A percentile compares a stretch with the other conserved stretches of the same genome.
Evolutionary conservation across 2,888 invertebrate genomes (phyloP).

Genomic region (Lingula anatina): DNA sequence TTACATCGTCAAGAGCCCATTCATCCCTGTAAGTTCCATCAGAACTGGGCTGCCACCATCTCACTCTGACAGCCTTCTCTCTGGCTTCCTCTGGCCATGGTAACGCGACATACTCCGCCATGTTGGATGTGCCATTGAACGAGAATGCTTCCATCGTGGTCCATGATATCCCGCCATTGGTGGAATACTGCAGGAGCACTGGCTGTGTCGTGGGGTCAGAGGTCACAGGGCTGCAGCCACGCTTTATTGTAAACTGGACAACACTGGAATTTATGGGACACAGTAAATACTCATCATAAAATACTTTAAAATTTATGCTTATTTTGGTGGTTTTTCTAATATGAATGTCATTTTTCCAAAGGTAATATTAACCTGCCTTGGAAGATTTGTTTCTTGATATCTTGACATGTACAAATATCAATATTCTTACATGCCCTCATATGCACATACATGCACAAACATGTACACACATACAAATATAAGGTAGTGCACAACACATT

Average conservation of each 20-base stretch:
- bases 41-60: constrained; percentile 49
- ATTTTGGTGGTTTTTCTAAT: no score
- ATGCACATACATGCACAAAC: no score
- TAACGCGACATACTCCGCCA: constrained; percentile 38
- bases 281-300: no score
- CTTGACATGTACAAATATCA: no score
- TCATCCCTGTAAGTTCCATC: constrained; percentile 39
- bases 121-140: constrained; percentile 29
- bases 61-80: constrained; percentile 37
- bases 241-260: constrained; percentile 49
- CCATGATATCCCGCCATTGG: constrained; percentile 51
- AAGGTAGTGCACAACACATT: no score
- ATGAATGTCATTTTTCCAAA: no score
- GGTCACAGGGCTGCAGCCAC: constrained; percentile 33
- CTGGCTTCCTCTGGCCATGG: constrained; percentile 39
- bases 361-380: no score
- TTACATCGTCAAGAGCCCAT: constrained; percentile 54
- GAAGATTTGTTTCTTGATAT: no score
- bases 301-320: no score
- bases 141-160: constrained; percentile 48
- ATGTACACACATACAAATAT: no score
- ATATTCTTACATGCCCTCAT: no score
- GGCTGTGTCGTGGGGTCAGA: constrained; percentile 35
- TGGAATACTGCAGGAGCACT: constrained; percentile 50
- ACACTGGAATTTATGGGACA: constrained; percentile 42